Percentiles rank a stretch among this genome's conserved stretches.
phyloP scores from a whole-genome alignment of 2,113 vertebrate species.

The Mionectes macconnelli region DNA sequence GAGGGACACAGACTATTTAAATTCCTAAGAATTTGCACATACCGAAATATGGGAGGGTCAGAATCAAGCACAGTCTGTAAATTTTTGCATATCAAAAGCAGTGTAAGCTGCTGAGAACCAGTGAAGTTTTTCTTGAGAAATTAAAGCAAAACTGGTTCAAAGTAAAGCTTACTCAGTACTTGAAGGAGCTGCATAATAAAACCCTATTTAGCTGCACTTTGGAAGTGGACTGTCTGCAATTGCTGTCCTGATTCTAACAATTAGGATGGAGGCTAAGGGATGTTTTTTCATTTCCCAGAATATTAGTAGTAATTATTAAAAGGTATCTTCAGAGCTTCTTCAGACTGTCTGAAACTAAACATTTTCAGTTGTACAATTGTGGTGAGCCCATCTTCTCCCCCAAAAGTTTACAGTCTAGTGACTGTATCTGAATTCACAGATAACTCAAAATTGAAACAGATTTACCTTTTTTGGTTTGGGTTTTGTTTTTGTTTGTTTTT shows the following conservation, averaged over 20 bases:
- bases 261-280: slow-evolving; percentile 12
- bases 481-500: background rate
- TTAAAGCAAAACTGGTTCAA: slow-evolving; percentile 15
- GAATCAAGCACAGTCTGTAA: slow-evolving; percentile 70
- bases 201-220: slow-evolving; percentile 37
- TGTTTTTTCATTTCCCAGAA: background rate
- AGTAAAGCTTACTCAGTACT: slow-evolving; percentile 31
- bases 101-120: slow-evolving; percentile 29
- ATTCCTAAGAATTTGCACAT: slow-evolving; percentile 60
- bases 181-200: slow-evolving; percentile 49
- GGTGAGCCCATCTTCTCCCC: slow-evolving; percentile 9
- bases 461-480: background rate
- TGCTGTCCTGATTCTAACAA: slow-evolving; percentile 37
- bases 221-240: slow-evolving; percentile 29
- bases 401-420: slow-evolving; percentile 54
- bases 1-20: slow-evolving; percentile 29
- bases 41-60: slow-evolving; percentile 51
- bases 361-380: slow-evolving; percentile 36
- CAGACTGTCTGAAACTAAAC: slow-evolving; percentile 44
- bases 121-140: slow-evolving; percentile 41
- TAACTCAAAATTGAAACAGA: slow-evolving; percentile 42
- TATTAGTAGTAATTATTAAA: slow-evolving; percentile 22
- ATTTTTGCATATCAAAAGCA: slow-evolving; percentile 67
- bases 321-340: slow-evolving; percentile 24
- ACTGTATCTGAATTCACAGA: slow-evolving; percentile 54